Evolutionary conservation across 1,140 invertebrate genomes (phyloP), one percentile per base, ranked within the genome.

Genomic region (Drosophila lacteicornis): DNA sequence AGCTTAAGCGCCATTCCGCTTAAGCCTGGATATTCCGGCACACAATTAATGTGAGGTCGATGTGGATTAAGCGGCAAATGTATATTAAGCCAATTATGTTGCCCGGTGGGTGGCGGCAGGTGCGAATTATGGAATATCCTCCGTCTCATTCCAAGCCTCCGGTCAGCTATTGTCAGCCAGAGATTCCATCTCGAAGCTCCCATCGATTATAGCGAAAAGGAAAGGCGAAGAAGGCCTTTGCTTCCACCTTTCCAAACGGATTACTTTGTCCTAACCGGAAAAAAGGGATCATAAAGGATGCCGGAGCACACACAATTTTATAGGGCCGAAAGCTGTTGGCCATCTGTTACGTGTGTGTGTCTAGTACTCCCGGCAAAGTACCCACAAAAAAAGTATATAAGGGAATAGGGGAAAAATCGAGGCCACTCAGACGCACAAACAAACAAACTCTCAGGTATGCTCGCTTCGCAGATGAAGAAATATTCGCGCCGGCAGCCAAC

Each of bases 251-350:
- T 49, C 51, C 65, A 49, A 77, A 46, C 61, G 71, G 82, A 84
- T 80, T 83, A 83, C 66, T 60, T 47, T 38, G 33, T 65, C 58
- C 69, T 40, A 6, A n/a, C 40, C 36, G 43, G 43, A 62, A 13
- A 50, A 66, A 75, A 47, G 45, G 79, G 66, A 79, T 87, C 75
- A 79, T 73, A 84, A 87, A 73, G 80, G 84, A 83, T 82, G 84
- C 80, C 49, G 79, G 51, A 53, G 61, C 75, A 80, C 68, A 70
- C 51, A 85, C 71, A 43, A 47, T 73, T 75, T 87, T 83, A 66
- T 69, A 68, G 67, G 73, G 46, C 57, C 67, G 17, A 65, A 71
- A 78, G 56, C 82, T 67, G 78, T 81, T 68, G 63, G 67, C 59
- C 36, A 61, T 65, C 49, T 63, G 67, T 22, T 55, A 15, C 50